Percentiles rank a stretch among this genome's conserved stretches.
Evolutionary conservation across 2,888 invertebrate genomes (phyloP).

Genomic region (Pogonocherus hispidulus): DNA sequence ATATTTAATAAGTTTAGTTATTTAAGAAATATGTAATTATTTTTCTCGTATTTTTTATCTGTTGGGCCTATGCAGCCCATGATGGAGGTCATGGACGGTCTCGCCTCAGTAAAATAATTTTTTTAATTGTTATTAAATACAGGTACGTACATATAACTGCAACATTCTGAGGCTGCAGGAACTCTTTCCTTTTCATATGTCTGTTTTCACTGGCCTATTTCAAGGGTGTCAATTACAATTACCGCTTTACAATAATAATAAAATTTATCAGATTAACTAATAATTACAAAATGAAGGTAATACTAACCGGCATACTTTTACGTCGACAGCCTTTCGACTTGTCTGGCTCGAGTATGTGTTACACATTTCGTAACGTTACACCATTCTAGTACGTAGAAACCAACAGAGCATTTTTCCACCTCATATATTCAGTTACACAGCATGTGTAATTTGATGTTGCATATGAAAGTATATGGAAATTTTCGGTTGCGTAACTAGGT

Average conservation of each 20-base stretch:
- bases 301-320: conserved; percentile 8
- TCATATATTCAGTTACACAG: conserved; percentile 32
- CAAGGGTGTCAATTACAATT: conserved; percentile 1
- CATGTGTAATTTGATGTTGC: conserved; percentile 40
- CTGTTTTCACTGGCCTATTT: too few relatives aligned
- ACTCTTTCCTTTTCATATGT: too few relatives aligned
- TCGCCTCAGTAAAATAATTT: too few relatives aligned
- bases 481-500: conserved; percentile 23
- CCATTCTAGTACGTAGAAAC: conserved; percentile 27
- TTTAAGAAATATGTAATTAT: too few relatives aligned
- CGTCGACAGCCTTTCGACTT: conserved; percentile 19
- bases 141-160: too few relatives aligned
- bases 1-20: too few relatives aligned
- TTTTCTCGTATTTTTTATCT: too few relatives aligned
- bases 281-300: conserved; percentile 12
- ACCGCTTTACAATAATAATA: background rate
- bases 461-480: conserved; percentile 36
- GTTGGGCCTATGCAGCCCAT: too few relatives aligned
- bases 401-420: conserved; percentile 27
- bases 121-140: too few relatives aligned
- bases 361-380: conserved; percentile 27
- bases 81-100: too few relatives aligned
- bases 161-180: too few relatives aligned
- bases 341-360: conserved; percentile 21
- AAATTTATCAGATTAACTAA: background rate